phyloP scores from a whole-genome alignment of 2,888 invertebrate species.

The Pharmacophagus antenor region DNA sequence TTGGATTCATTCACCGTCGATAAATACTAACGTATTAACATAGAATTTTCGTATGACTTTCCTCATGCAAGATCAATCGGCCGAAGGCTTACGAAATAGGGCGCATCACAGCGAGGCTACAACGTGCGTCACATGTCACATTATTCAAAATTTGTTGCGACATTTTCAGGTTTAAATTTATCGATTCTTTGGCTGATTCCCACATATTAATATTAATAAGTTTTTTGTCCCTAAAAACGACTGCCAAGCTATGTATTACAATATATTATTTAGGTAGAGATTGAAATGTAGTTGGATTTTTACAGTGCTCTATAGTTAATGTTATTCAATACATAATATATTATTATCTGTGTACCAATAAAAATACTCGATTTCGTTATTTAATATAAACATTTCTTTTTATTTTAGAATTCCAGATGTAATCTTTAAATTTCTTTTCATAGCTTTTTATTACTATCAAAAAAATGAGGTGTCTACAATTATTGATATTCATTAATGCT shows the following conservation, averaged over 20 bases:
- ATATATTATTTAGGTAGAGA: not conserved
- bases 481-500: too few relatives aligned
- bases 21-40: constrained; percentile 27
- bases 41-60: constrained; percentile 33
- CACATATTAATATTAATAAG: constrained; percentile 57
- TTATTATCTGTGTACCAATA: not conserved
- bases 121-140: constrained; percentile 65
- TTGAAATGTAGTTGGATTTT: not conserved
- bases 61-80: constrained; percentile 27
- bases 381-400: too few relatives aligned
- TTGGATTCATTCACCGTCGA: constrained; percentile 29
- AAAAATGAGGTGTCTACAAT: too few relatives aligned
- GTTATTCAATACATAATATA: not conserved
- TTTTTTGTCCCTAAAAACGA: constrained; percentile 45
- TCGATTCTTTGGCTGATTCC: constrained; percentile 43
- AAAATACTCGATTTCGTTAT: not conserved
- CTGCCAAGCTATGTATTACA: not conserved
- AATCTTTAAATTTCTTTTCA: too few relatives aligned
- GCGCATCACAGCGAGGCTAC: constrained; percentile 67
- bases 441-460: too few relatives aligned
- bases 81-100: constrained; percentile 56
- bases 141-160: constrained; percentile 69
- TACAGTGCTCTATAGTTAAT: not conserved
- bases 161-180: constrained; percentile 56
- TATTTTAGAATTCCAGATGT: too few relatives aligned